Evolutionary conservation across 2,888 invertebrate genomes (phyloP).

Genomic region (Eueremaeus valkanovi): DNA sequence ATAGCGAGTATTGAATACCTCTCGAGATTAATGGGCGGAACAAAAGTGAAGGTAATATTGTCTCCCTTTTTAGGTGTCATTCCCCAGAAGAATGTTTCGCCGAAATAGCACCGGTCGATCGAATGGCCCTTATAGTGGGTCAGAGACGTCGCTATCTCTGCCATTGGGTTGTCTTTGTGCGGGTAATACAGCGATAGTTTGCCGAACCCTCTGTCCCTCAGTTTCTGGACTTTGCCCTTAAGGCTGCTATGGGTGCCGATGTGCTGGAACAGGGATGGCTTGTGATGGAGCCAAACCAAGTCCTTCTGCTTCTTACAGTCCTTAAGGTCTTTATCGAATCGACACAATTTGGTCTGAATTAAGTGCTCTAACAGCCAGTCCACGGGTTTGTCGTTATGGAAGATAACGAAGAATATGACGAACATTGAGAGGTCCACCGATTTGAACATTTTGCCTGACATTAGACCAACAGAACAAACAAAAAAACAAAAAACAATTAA

Average conservation of each 20-base stretch:
- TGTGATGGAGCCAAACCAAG: conserved; percentile 75
- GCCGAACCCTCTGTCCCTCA: conserved; percentile 88
- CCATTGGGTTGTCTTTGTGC: conserved; percentile 61
- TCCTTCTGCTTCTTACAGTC: conserved; percentile 72
- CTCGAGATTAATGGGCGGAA: conserved; percentile 64
- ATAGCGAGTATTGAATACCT: conserved; percentile 59
- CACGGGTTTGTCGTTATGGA: conserved; percentile 91
- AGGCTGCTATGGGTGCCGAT: conserved; percentile 91
- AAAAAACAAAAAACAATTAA: no score
- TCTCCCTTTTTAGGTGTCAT: conserved; percentile 76
- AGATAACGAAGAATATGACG: conserved; percentile 88
- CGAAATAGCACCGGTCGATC: conserved; percentile 74
- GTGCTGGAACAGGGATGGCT: conserved; percentile 89
- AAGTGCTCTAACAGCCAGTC: conserved; percentile 93
- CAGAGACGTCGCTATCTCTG: conserved; percentile 66
- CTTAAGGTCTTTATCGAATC: conserved; percentile 63
- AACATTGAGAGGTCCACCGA: conserved; percentile 78
- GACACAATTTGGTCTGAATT: conserved; percentile 81
- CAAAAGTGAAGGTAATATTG: conserved; percentile 72
- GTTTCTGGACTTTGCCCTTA: conserved; percentile 90
- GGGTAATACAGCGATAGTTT: conserved; percentile 66
- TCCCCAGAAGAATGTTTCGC: conserved; percentile 88
- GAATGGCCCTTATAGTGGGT: conserved; percentile 74
- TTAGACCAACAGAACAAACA: neutral
- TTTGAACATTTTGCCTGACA: conserved; percentile 68